Conservation (phyloP, 1,140 invertebrate genomes). For the Ceratina australensis region DNA sequence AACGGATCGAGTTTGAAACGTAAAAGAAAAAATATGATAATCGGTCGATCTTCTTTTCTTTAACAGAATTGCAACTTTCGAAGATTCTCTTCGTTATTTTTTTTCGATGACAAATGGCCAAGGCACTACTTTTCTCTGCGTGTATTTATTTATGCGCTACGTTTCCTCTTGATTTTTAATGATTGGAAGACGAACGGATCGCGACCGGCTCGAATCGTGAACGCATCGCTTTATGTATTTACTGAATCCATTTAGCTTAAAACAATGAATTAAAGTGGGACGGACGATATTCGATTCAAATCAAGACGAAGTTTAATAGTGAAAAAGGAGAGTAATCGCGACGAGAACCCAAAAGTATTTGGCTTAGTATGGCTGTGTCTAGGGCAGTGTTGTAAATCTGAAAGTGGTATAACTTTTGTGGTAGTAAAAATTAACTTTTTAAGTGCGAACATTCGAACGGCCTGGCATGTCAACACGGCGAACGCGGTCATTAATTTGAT, state of each 20-base stretch:
- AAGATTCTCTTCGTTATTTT: too few species aligned
- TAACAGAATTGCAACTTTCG: too few species aligned
- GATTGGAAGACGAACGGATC: not conserved
- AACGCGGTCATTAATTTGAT: constrained; percentile 15
- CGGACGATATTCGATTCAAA: constrained; percentile 47
- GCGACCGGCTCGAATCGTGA: constrained; percentile 23
- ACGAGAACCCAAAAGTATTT: constrained; percentile 77
- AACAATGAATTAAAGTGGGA: constrained; percentile 24
- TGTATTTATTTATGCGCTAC: too few species aligned
- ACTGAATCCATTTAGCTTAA: constrained; percentile 22
- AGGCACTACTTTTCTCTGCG: too few species aligned
- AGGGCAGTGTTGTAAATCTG: constrained; percentile 75
- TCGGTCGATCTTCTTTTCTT: too few species aligned
- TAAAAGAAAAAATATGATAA: too few species aligned
- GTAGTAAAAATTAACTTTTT: constrained; percentile 49
- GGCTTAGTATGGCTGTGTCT: constrained; percentile 79
- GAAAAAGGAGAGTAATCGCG: constrained; percentile 53
- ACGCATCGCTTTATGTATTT: constrained; percentile 24
- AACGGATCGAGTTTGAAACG: too few species aligned
- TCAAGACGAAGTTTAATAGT: constrained; percentile 55
- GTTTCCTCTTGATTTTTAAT: too few species aligned
- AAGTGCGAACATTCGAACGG: constrained; percentile 59
- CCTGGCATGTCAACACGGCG: constrained; percentile 46
- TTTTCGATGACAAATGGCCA: too few species aligned
- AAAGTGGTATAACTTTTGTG: constrained; percentile 65